A percentile compares a stretch with the other conserved stretches of the same genome.
phyloP scores from a whole-genome alignment of 2,888 invertebrate genomes.

The Chalcosyrphus nemorum region DNA sequence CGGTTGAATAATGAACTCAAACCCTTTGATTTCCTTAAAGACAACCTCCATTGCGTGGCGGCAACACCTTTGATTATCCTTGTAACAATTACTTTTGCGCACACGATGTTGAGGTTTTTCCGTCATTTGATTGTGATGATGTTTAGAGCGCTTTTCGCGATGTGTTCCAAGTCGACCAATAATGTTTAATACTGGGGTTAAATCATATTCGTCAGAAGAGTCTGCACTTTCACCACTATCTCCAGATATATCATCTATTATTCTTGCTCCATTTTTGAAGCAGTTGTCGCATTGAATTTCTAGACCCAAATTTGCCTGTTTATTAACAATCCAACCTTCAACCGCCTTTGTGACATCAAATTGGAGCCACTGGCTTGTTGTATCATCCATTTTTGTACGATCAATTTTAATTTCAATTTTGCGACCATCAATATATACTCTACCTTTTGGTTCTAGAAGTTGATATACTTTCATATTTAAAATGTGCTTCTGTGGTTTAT shows the following conservation, averaged over 20 bases:
- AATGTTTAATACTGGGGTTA: slow-evolving; percentile 79
- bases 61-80: slow-evolving; percentile 85
- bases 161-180: slow-evolving; percentile 77
- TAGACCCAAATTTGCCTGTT: slow-evolving; percentile 82
- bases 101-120: slow-evolving; percentile 40
- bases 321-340: slow-evolving; percentile 82
- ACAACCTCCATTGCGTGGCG: slow-evolving; percentile 86
- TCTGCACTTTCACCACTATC: slow-evolving; percentile 39
- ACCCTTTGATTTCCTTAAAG: slow-evolving; percentile 86
- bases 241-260: slow-evolving; percentile 77
- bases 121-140: slow-evolving; percentile 71
- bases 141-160: slow-evolving; percentile 76
- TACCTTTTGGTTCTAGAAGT: slow-evolving; percentile 75
- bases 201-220: slow-evolving; percentile 65
- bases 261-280: slow-evolving; percentile 80
- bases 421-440: slow-evolving; percentile 79
- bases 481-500: slow-evolving; percentile 65
- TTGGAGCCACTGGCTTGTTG: slow-evolving; percentile 84
- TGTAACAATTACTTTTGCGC: slow-evolving; percentile 83
- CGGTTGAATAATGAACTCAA: slow-evolving; percentile 87
- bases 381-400: slow-evolving; percentile 74
- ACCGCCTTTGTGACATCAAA: slow-evolving; percentile 84
- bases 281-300: slow-evolving; percentile 84
- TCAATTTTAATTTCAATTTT: slow-evolving; percentile 78
- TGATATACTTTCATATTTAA: slow-evolving; percentile 79